Percentiles rank a stretch among this genome's conserved stretches.
These are phyloP conservation scores for Sisor rabdophorus DNA, from an alignment of 2,113 vertebrate genomes.

Conservation along the genomic window DNA sequence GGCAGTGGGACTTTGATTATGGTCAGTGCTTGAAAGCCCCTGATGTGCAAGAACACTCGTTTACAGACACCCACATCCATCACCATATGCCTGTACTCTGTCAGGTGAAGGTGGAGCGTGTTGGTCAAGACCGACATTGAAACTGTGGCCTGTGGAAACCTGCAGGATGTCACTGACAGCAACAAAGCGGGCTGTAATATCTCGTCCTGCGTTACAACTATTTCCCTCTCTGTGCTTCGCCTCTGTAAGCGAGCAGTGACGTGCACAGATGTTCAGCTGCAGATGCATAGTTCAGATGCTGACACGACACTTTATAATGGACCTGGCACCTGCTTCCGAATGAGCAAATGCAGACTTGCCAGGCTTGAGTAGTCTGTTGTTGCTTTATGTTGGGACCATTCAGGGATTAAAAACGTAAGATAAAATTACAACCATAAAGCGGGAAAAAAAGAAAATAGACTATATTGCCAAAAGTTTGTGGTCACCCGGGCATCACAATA, in stretches of 20 bases:
- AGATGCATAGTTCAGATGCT: conserved; percentile 36
- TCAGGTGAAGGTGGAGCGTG: conserved; percentile 49
- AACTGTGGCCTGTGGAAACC: conserved; percentile 36
- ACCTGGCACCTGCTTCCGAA: conserved; percentile 9
- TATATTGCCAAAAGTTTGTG: too few relatives aligned
- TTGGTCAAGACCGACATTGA: conserved; percentile 45
- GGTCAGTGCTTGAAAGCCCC: conserved; percentile 10
- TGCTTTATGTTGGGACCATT: too few relatives aligned
- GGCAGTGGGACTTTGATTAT: conserved; percentile 29
- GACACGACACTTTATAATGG: conserved; percentile 14
- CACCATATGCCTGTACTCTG: conserved; percentile 50
- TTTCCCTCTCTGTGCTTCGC: not conserved
- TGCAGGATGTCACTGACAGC: not conserved
- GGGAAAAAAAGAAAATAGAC: too few relatives aligned
- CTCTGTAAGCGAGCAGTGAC: conserved; percentile 23
- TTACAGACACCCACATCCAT: conserved; percentile 31
- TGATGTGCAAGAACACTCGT: conserved; percentile 42
- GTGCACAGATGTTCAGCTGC: conserved; percentile 38
- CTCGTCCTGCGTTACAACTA: not conserved
- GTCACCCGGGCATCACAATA: too few relatives aligned
- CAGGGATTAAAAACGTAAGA: too few relatives aligned
- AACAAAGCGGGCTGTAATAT: not conserved
- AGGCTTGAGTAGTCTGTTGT: not conserved
- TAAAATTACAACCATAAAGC: too few relatives aligned
- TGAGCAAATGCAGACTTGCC: not conserved